Evolutionary conservation across 2,888 invertebrate genomes (phyloP).

Genomic region (Gymnosoma rotundatum): DNA sequence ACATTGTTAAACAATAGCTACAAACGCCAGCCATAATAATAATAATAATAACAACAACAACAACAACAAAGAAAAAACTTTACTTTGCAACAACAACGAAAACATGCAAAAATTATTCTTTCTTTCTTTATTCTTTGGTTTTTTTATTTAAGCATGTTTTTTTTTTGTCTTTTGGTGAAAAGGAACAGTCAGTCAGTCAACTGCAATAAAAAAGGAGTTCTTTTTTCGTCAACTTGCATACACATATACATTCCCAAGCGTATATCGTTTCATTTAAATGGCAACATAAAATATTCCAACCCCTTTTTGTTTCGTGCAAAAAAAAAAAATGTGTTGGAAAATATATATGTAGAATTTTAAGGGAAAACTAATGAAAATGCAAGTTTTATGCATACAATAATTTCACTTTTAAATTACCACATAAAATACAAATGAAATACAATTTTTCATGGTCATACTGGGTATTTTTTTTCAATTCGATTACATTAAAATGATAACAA

Average conservation of each 20-base stretch:
- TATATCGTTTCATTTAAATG: not conserved
- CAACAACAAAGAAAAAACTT: not conserved
- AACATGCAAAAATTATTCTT: conserved; percentile 43
- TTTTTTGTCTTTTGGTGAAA: conserved; percentile 28
- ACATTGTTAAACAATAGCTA: conserved; percentile 72
- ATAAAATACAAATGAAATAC: not conserved
- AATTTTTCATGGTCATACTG: not conserved
- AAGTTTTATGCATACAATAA: conserved; percentile 51
- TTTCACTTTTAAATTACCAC: conserved; percentile 51
- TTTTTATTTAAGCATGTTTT: not conserved
- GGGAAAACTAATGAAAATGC: conserved; percentile 64
- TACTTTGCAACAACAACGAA: conserved; percentile 59
- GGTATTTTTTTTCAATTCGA: too few species aligned
- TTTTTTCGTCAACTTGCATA: not conserved
- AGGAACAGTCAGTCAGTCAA: conserved; percentile 43
- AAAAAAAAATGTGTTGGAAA: not conserved
- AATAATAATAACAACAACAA: conserved; percentile 41
- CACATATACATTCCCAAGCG: not conserved
- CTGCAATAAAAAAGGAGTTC: conserved; percentile 45
- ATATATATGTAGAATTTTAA: conserved; percentile 8
- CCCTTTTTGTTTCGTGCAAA: conserved; percentile 18
- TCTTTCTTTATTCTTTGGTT: not conserved
- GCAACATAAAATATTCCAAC: conserved; percentile 40
- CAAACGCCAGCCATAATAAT: conserved; percentile 49
- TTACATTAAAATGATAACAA: too few species aligned